phyloP scores from a whole-genome alignment of 92 coral and sea anemone genomes.

The Meandrina meandrites region DNA sequence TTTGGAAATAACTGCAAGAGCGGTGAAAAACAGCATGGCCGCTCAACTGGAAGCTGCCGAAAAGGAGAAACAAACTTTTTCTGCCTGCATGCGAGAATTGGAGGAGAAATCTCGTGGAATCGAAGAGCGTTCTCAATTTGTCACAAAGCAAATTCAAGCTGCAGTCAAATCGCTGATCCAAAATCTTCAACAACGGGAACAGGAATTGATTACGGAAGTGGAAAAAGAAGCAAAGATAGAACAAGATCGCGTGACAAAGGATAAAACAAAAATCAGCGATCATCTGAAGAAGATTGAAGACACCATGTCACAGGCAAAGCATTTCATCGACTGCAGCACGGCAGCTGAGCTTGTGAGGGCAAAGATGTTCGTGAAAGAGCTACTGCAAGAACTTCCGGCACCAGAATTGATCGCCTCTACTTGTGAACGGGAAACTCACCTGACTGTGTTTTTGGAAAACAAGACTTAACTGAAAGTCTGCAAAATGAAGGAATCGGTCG shows the following conservation, averaged over 20 bases:
- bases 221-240: neutral
- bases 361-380: neutral
- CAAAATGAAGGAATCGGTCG: neutral
- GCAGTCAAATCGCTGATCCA: neutral
- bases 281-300: neutral
- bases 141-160: neutral
- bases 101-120: neutral
- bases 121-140: neutral
- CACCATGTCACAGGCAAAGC: neutral
- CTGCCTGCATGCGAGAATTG: neutral
- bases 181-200: neutral
- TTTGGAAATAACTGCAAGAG: conserved; percentile 29
- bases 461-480: neutral
- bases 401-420: neutral
- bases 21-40: neutral
- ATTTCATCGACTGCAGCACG: neutral
- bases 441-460: neutral
- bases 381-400: neutral
- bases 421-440: too few species aligned
- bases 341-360: neutral
- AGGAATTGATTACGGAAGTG: neutral
- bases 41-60: neutral
- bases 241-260: neutral
- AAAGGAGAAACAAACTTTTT: neutral
- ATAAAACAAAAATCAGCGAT: neutral